Base-by-base conservation (phyloP, 2,888 invertebrate species). In the Chrysolina oricalcia region DNA sequence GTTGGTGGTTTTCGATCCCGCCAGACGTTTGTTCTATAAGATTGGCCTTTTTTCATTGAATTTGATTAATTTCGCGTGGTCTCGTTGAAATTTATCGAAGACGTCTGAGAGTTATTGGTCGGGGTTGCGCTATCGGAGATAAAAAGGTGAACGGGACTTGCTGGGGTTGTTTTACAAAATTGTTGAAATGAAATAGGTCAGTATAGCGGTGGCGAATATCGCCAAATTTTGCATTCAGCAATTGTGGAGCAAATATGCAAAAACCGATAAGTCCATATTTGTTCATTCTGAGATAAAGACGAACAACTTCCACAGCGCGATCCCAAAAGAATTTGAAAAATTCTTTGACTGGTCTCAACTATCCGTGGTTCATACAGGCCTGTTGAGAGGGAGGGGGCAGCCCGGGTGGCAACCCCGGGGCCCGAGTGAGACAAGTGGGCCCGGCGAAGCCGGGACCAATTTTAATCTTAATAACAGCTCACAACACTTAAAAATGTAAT, bases 1-100 rank as follows among this genome's bases (percentile, higher is more conserved):
- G n/a, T 9, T 35, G 56, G 50, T 68, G 59, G 35, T 59, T 59
- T 59, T 35, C 59, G 59, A 59, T 59, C 8, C 59, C 15, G 59
- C 59, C n/a, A 35, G 59, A 59, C 27, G 59, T 59, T 59, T 59
- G 59, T 59, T 27, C 23, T n/a, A 15, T 27, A 0, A 59, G 59
- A 59, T 59, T 59, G 59, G n/a, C 23, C 21, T 59, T 59, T 27
- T 59, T 50, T n/a, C 35, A 59, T 35, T 15, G 59, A 35, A 59
- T 59, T 59, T 27, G 35, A 35, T 35, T 17, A 59, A 59, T 59
- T 59, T 59, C 27, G 23, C 8, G 59, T 35, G 10, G 27, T 59
- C 17, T 59, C 27, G 27, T 59, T 59, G 59, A 17, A 59, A n/a
- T 59, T 59, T 59, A 27, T 59, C 27, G 35, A 35, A 23, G 35